A percentile compares a stretch with the other conserved stretches of the same genome.
Evolutionary conservation across 2,888 invertebrate species (phyloP).

Genomic region (Drymonia ruficornis): DNA sequence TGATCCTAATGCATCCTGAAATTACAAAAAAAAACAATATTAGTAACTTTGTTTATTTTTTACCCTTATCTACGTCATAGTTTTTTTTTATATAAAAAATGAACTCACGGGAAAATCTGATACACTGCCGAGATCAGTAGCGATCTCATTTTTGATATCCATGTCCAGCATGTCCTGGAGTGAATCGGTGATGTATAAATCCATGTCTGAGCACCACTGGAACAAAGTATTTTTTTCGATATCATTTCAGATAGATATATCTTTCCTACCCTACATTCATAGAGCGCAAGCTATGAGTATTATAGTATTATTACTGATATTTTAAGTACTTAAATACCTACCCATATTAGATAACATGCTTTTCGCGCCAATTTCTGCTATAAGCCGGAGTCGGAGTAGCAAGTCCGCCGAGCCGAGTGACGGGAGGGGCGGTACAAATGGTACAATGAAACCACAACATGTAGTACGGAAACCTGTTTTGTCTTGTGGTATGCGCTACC

Average conservation of each 20-base stretch:
- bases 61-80: neutral
- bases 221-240: conserved; percentile 38
- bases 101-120: conserved; percentile 86
- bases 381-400: conserved; percentile 12
- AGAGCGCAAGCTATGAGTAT: neutral
- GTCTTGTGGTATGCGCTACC: conserved; percentile 58
- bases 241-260: neutral
- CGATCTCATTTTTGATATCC: conserved; percentile 94
- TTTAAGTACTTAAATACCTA: neutral
- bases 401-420: conserved; percentile 43
- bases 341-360: conserved; percentile 5
- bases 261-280: neutral
- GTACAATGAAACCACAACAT: conserved; percentile 75
- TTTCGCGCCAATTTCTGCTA: conserved; percentile 63
- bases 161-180: conserved; percentile 96
- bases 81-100: conserved; percentile 4
- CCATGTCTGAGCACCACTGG: conserved; percentile 85
- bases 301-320: no score
- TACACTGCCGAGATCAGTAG: conserved; percentile 90
- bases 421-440: conserved; percentile 35
- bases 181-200: conserved; percentile 88
- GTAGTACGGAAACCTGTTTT: conserved; percentile 78
- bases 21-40: conserved; percentile 21
- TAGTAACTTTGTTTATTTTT: neutral
- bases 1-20: conserved; percentile 85